Evolutionary conservation across 2,888 invertebrate species (phyloP), one percentile per base, ranked within the genome.

Genomic region (Terebella lapidaria): DNA sequence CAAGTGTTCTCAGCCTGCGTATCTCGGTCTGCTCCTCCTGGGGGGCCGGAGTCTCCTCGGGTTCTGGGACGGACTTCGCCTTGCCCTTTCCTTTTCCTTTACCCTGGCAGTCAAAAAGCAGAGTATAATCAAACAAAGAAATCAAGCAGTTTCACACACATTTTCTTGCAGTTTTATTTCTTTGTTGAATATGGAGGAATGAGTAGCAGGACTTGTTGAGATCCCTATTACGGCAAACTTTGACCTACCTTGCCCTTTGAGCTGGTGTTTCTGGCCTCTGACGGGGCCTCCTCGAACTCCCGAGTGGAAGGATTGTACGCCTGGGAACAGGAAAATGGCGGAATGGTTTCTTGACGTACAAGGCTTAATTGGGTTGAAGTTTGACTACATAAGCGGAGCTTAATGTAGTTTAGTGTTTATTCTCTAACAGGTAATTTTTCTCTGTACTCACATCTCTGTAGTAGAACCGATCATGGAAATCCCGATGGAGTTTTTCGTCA

Each of bases 381-480:
- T n/a, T n/a, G n/a, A n/a, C n/a, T n/a, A n/a, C n/a, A n/a, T n/a
- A n/a, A n/a, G n/a, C n/a, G n/a, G n/a, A n/a, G n/a, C n/a, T n/a
- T n/a, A n/a, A n/a, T n/a, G n/a, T n/a, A n/a, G n/a, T n/a, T n/a
- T n/a, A n/a, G n/a, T n/a, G n/a, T n/a, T n/a, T n/a, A n/a, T n/a
- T n/a, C n/a, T n/a, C n/a, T n/a, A n/a, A n/a, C n/a, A n/a, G n/a
- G n/a, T n/a, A n/a, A n/a, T n/a, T n/a, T n/a, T n/a, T n/a, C n/a
- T n/a, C n/a, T n/a, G n/a, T n/a, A 53, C 27, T 53, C 27, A 53
- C 53, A 72, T 80, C 76, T 24, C 84, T 84, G 73, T 90, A 91
- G 80, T 90, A 91, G 79, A 90, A 89, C 60, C 89, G 81, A 71
- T 85, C 84, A n/a, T n/a, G n/a, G 0, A 88, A 87, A 18, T 89